Evolutionary conservation across 1,140 invertebrate genomes (phyloP).

Genomic region (Nasonia vitripennis): DNA sequence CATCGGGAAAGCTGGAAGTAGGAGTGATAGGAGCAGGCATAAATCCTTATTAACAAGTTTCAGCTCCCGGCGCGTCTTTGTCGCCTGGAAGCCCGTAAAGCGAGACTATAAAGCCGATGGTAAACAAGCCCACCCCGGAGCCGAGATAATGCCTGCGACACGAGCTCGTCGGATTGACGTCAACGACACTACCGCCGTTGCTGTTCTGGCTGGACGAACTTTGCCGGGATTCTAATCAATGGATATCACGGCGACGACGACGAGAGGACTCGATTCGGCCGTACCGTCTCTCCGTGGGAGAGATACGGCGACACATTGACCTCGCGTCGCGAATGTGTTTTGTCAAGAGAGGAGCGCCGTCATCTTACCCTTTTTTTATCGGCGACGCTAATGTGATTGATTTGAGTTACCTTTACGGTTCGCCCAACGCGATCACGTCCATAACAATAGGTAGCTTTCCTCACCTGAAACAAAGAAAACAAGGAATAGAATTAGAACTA

Average conservation of each 20-base stretch:
- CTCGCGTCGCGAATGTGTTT: neutral
- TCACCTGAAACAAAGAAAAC: constrained; percentile 5
- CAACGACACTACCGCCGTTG: neutral
- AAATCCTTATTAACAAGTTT: constrained; percentile 47
- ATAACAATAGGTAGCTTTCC: neutral
- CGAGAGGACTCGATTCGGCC: neutral
- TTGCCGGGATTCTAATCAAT: constrained; percentile 22
- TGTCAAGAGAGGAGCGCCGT: neutral
- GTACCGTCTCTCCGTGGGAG: neutral
- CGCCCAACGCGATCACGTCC: neutral
- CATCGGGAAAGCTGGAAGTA: neutral
- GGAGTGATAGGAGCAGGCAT: neutral
- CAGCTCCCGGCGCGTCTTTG: neutral
- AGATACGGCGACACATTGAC: neutral
- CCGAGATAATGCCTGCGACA: neutral
- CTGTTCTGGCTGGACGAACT: neutral
- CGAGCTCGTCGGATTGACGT: neutral
- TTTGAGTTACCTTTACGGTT: neutral
- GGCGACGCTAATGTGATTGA: neutral
- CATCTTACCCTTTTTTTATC: neutral
- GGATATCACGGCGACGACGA: neutral
- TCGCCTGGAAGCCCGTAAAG: constrained; percentile 4
- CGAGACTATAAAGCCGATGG: constrained; percentile 17
- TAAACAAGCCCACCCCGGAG: constrained; percentile 7
- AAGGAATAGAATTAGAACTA: constrained; percentile 9